Base-by-base conservation (phyloP, 2,113 vertebrate genomes). In the Aix galericulata region DNA sequence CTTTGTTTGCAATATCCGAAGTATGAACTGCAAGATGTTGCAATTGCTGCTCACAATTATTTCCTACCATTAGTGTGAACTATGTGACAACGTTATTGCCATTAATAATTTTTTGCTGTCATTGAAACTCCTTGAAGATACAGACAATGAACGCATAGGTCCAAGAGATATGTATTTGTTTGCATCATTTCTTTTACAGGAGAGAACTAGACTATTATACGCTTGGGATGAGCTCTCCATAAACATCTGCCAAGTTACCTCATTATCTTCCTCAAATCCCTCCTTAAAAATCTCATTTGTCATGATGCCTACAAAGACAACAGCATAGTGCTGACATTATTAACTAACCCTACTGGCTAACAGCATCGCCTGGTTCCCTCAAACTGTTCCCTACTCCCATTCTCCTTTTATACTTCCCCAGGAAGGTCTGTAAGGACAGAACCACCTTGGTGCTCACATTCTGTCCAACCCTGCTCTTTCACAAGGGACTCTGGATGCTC, bases 161-260 rank as follows among this genome's bases (percentile, higher is more conserved):
- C 93, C 81, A 83, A 69, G 44, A 88, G 83, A 75, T 23, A 12
- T 0, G 15, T 69, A 72, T 84, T 89, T 63, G 48, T 92, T 91
- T 94, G 77, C 76, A 89, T 92, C 53, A 73, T 76, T 92, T 78
- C 86, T 89, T 92, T 95, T 91, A 92, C 62, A 89, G n/a, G 82
- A 91, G 78, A 88, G 95, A 95, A 93, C 62, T 2, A 77, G 72
- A 85, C 82, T 80, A 94, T 92, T 95, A 91, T 72, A 89, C 29
- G 78, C 93, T 38, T 80, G 94, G 93, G 94, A 96, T 89, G 87
- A 96, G 82, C 91, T 91, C 87, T 93, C 75, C 84, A 89, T 91
- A 96, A 96, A 89, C 95, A 94, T 93, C 96, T 97, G 94, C 94
- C 91, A 85, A 82, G 87, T 80, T 91, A 73, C 82, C 67, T 95